A percentile compares a stretch with the other conserved stretches of the same genome.
Conservation (phyloP, 1,140 invertebrate species). For the Odontomachus brunneus region DNA sequence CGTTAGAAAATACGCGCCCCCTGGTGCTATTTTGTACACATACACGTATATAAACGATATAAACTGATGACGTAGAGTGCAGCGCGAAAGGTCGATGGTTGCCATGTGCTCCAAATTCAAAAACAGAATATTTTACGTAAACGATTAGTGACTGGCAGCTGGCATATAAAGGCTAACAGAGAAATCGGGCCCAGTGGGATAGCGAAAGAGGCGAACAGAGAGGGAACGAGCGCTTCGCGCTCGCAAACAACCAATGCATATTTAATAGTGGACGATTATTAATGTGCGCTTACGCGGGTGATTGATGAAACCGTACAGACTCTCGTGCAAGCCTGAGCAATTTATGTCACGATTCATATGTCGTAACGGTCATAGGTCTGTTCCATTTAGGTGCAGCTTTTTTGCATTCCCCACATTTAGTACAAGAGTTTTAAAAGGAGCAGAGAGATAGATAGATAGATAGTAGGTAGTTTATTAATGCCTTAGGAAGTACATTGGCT, state of each 20-base stretch:
- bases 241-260: constrained; percentile 77
- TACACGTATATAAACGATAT: not conserved
- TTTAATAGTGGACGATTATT: constrained; percentile 80
- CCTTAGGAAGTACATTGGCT: no score
- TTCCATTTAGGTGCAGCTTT: constrained; percentile 23
- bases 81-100: constrained; percentile 5
- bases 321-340: constrained; percentile 41
- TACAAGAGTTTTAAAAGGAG: not conserved
- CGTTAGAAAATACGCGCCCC: no score
- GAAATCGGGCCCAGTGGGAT: constrained; percentile 17
- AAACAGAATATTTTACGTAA: constrained; percentile 39
- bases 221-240: constrained; percentile 39
- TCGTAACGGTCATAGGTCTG: constrained; percentile 9
- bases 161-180: constrained; percentile 31
- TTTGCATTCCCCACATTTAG: not conserved
- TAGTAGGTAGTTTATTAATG: no score
- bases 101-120: constrained; percentile 30
- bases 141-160: constrained; percentile 70
- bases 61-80: not conserved
- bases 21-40: no score
- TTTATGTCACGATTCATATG: constrained; percentile 57
- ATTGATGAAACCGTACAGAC: constrained; percentile 75
- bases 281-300: constrained; percentile 77
- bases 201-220: not conserved
- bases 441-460: no score